phyloP scores from a whole-genome alignment of 2,797 vertebrate genomes.

The Esox masquinongy region DNA sequence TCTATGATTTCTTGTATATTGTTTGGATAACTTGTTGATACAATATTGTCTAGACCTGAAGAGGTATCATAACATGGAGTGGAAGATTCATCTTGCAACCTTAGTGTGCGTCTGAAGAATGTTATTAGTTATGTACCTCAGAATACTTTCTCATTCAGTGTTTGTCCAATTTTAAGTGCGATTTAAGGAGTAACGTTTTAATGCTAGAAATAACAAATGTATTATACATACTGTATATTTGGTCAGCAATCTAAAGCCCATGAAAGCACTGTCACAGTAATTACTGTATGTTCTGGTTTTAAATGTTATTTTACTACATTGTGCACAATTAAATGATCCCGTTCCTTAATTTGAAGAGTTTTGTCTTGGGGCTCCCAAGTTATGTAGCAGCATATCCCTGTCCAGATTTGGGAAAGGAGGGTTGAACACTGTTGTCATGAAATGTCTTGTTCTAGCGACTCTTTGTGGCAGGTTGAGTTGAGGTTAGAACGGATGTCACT shows the following conservation, averaged over 20 bases:
- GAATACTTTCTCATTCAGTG: not conserved
- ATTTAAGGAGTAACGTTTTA: slow-evolving; percentile 20
- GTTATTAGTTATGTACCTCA: not conserved
- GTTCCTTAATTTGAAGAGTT: not conserved
- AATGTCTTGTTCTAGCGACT: too few relatives aligned
- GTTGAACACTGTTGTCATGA: too few relatives aligned
- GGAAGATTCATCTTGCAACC: not conserved
- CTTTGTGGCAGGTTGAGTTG: too few relatives aligned
- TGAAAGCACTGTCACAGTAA: slow-evolving; percentile 1
- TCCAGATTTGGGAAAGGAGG: too few relatives aligned
- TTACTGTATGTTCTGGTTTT: slow-evolving; percentile 24
- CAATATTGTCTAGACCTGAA: too few relatives aligned
- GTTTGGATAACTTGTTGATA: not conserved
- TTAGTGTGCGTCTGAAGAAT: not conserved
- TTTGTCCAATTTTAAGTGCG: slow-evolving; percentile 32
- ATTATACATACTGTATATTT: not conserved
- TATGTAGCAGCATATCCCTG: not conserved
- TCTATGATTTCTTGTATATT: not conserved
- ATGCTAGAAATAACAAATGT: slow-evolving; percentile 4
- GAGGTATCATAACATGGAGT: not conserved
- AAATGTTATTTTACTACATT: slow-evolving; percentile 43
- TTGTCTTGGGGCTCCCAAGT: not conserved
- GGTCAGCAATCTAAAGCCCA: not conserved
- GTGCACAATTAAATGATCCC: slow-evolving; percentile 56
- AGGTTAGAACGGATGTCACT: too few relatives aligned